phyloP scores from a whole-genome alignment of 2,113 vertebrate species.

The Sylvilagus bachmani region DNA sequence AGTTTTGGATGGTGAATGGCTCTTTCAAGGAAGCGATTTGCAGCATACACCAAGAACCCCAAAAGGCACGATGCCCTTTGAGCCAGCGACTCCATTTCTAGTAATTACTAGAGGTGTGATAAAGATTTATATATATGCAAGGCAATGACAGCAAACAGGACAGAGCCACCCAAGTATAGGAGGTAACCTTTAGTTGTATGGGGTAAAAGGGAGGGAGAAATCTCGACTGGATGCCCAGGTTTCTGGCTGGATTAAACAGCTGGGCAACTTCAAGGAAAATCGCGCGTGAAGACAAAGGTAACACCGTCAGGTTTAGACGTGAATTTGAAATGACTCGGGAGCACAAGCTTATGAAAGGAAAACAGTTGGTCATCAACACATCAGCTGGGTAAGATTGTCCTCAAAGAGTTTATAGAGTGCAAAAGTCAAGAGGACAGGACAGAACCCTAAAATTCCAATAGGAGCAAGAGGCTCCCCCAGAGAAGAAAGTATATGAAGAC shows the following conservation, averaged over 20 bases:
- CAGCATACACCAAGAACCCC: background rate
- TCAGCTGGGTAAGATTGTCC: background rate
- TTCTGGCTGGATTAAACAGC: background rate
- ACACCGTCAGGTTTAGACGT: background rate
- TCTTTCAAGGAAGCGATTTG: constrained; percentile 2
- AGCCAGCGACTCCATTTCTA: background rate
- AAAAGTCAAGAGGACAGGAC: background rate
- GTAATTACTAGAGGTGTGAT: background rate
- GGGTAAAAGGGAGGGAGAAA: background rate
- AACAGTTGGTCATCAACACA: background rate
- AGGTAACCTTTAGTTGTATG: background rate
- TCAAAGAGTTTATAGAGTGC: background rate
- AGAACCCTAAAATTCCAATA: background rate
- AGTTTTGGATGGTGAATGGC: background rate
- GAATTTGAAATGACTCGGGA: background rate
- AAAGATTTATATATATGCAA: background rate
- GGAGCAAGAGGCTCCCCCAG: background rate
- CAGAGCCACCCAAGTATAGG: background rate
- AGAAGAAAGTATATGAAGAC: background rate
- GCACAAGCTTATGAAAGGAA: background rate
- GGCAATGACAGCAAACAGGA: background rate
- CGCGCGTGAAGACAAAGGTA: background rate
- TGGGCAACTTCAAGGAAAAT: background rate
- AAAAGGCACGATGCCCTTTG: background rate
- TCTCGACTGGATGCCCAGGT: background rate